Conservation (phyloP, 2,888 invertebrate genomes). For the Callyntrura guangdongensis region DNA sequence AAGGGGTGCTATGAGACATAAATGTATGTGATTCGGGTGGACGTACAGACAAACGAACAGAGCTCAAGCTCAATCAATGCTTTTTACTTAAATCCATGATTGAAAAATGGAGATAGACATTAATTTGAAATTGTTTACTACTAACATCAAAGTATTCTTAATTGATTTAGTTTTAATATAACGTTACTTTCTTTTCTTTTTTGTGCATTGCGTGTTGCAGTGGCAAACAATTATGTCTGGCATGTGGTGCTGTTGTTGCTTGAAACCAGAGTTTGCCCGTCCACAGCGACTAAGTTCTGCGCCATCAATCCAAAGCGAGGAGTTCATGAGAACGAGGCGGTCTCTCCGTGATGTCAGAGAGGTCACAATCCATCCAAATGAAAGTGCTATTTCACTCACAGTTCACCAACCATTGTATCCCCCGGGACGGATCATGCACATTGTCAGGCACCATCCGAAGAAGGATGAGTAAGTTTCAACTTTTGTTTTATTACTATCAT, state of each 20-base stretch:
- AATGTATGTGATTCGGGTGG: too few relatives aligned
- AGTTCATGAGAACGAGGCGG: slow-evolving; percentile 82
- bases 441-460: slow-evolving; percentile 93
- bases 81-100: too few relatives aligned
- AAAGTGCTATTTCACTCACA: slow-evolving; percentile 90
- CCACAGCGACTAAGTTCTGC: slow-evolving; percentile 83
- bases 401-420: slow-evolving; percentile 94
- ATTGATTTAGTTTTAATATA: not conserved
- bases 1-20: too few relatives aligned
- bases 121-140: not conserved
- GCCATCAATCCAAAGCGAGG: slow-evolving; percentile 83
- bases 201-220: slow-evolving; percentile 90
- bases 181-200: slow-evolving; percentile 3
- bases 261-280: slow-evolving; percentile 83
- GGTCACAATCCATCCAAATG: slow-evolving; percentile 84
- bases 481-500: not conserved
- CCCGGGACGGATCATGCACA: slow-evolving; percentile 94
- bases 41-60: not conserved
- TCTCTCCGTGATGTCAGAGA: slow-evolving; percentile 82
- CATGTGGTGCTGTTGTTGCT: slow-evolving; percentile 89
- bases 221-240: slow-evolving; percentile 95
- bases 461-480: slow-evolving; percentile 90
- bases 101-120: too few relatives aligned
- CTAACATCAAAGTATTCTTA: not conserved
- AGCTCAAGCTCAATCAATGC: too few relatives aligned